phyloP scores from a whole-genome alignment of 2,888 invertebrate species.

The Danaus chrysippus region DNA sequence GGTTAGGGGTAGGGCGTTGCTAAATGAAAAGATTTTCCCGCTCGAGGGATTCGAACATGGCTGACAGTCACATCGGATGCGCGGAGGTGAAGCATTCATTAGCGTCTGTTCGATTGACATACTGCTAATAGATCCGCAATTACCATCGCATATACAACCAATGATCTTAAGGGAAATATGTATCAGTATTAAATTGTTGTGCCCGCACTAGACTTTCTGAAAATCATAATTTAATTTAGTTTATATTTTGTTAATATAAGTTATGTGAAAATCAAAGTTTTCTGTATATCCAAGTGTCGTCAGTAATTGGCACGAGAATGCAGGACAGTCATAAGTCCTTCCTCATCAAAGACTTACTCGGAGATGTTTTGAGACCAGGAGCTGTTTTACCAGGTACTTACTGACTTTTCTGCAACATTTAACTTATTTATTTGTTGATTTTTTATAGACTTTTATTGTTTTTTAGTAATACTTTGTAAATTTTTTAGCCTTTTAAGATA shows the following conservation, averaged over 20 bases:
- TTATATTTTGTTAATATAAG: background rate
- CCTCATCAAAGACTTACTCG: constrained; percentile 89
- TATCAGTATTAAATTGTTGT: no score
- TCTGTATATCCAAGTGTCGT: background rate
- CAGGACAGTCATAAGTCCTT: constrained; percentile 88
- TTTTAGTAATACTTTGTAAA: background rate
- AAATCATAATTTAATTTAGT: no score
- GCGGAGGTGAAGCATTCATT: constrained; percentile 61
- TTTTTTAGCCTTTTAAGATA: no score
- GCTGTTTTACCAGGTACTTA: constrained; percentile 27
- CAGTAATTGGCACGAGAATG: constrained; percentile 56
- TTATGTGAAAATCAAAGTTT: constrained; percentile 2
- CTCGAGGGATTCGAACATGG: constrained; percentile 69
- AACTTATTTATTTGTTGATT: background rate
- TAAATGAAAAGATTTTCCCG: constrained; percentile 75
- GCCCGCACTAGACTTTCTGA: no score
- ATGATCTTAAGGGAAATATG: no score
- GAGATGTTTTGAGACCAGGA: constrained; percentile 82
- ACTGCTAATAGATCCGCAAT: constrained; percentile 25
- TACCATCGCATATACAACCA: background rate
- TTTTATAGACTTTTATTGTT: background rate
- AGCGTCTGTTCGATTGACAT: constrained; percentile 30
- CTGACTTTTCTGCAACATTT: constrained; percentile 5
- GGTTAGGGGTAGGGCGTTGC: constrained; percentile 73
- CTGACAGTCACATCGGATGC: constrained; percentile 63